Base-by-base conservation (phyloP, 92 coral and sea anemone species). In the Palythoa grandis region DNA sequence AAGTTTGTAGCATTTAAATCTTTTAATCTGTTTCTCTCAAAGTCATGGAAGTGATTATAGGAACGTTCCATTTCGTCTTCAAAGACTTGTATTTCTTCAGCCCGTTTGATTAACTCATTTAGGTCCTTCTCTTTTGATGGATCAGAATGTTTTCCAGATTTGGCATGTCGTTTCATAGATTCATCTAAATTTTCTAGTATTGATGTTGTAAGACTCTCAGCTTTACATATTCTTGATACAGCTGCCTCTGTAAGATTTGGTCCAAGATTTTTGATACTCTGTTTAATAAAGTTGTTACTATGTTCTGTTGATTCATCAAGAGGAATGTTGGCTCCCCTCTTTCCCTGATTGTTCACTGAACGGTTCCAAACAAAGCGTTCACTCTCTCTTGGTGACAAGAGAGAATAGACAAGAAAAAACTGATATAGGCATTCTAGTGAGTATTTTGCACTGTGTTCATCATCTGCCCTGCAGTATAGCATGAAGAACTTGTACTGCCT, bases 191-290 rank as follows among this genome's bases (percentile, higher is more conserved):
- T 85, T 29, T 70, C 83, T 22, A 82, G 83, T 22, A 88, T 82
- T 47, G 19, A 72, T 85, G 82, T 58, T 29, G 74, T 39, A 35
- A 77, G 16, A 67, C 72, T 86, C 74, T 88, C 86, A 70, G 94
- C 74, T 4, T 63, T 37, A 82, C 86, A 88, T 47, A 91, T 74
- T 52, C 88, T 68, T 43, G 76, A 63, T 25, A 92, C 70, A 23
- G 94, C 84, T 37, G 39, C 47, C 76, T 85, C 84, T 52, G 85
- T 82, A 17, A 89, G 73, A 70, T 92, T 88, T 20, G 95, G 95
- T 8, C 95, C 92, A 17, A 92, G 86, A 38, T 92, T 92, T 75
- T 78, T 92, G 52, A 92, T 87, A 37, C 87, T 84, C 70, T 90
- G 90, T 52, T 90, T 92, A 10, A 84, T 25, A 39, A 58, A 90